Percentiles rank a stretch among this genome's conserved stretches.
Conservation (phyloP, 2,113 vertebrate species). For the Rhineura floridana region DNA sequence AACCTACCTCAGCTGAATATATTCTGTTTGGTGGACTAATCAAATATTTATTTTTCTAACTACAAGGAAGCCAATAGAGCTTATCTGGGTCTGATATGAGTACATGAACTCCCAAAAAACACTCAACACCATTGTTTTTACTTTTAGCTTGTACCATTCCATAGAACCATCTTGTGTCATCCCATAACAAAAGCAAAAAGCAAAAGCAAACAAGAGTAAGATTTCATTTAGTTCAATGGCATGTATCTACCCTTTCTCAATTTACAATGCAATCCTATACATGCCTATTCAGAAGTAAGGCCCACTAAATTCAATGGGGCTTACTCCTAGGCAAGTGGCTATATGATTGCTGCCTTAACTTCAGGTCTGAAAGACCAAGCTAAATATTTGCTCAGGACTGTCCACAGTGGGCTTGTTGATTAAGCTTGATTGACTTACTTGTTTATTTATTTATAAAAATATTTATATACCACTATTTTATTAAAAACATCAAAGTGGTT, state of each 20-base stretch:
- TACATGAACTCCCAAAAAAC: neutral
- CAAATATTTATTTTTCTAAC: constrained; percentile 10
- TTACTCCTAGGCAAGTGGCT: too few species aligned
- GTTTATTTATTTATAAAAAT: too few species aligned
- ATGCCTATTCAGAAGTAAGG: too few species aligned
- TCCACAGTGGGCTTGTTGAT: too few species aligned
- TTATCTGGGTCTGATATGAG: neutral
- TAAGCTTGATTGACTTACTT: too few species aligned
- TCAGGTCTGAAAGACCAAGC: too few species aligned
- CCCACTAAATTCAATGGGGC: too few species aligned
- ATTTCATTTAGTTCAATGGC: neutral
- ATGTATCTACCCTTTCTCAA: neutral
- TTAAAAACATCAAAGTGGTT: too few species aligned
- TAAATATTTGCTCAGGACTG: too few species aligned
- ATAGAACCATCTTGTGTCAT: neutral
- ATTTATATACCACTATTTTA: too few species aligned
- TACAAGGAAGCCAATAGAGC: neutral
- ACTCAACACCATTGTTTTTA: neutral
- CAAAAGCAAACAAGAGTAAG: neutral
- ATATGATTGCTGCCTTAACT: too few species aligned
- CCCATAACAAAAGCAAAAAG: neutral
- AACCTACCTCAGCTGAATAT: neutral
- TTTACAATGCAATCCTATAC: neutral
- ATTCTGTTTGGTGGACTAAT: neutral
- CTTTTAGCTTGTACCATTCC: too few species aligned